These are phyloP conservation scores for Perccottus glenii DNA, from an alignment of 2,113 vertebrate genomes.

Conservation along the genomic window DNA sequence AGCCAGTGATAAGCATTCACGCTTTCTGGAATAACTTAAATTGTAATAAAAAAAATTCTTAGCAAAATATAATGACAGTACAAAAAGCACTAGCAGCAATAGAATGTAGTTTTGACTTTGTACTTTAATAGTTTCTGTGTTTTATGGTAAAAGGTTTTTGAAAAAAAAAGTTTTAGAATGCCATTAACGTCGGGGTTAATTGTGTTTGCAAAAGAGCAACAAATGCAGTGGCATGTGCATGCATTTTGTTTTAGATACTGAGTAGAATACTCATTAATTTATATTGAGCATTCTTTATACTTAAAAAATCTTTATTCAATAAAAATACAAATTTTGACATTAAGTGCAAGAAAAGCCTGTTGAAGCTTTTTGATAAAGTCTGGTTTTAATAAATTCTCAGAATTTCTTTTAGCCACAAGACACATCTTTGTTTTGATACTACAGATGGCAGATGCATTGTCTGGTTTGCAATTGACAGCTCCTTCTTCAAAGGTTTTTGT, in stretches of 20 bases:
- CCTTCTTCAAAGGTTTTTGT: conserved; percentile 7
- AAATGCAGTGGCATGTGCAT: conserved; percentile 13
- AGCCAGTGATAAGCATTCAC: conserved; percentile 38
- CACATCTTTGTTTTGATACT: neutral
- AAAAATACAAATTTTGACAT: neutral
- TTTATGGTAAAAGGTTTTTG: neutral
- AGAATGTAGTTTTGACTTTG: conserved; percentile 34
- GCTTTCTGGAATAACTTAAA: conserved; percentile 13
- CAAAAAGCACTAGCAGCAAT: conserved; percentile 43
- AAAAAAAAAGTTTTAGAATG: conserved; percentile 1
- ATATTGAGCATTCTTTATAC: neutral
- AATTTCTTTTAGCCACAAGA: no score
- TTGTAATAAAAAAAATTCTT: conserved; percentile 12
- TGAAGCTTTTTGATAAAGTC: conserved; percentile 19
- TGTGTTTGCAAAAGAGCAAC: conserved; percentile 4
- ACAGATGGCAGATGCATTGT: neutral
- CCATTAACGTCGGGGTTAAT: conserved; percentile 15
- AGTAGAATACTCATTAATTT: no score
- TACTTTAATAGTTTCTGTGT: conserved; percentile 12
- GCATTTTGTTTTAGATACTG: neutral
- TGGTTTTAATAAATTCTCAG: no score
- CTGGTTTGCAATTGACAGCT: neutral
- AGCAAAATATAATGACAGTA: conserved; percentile 28
- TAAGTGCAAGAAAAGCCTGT: neutral
- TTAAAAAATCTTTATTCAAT: neutral